Evolutionary conservation across 2,113 vertebrate genomes (phyloP).

Genomic region (Xiphophorus hellerii): DNA sequence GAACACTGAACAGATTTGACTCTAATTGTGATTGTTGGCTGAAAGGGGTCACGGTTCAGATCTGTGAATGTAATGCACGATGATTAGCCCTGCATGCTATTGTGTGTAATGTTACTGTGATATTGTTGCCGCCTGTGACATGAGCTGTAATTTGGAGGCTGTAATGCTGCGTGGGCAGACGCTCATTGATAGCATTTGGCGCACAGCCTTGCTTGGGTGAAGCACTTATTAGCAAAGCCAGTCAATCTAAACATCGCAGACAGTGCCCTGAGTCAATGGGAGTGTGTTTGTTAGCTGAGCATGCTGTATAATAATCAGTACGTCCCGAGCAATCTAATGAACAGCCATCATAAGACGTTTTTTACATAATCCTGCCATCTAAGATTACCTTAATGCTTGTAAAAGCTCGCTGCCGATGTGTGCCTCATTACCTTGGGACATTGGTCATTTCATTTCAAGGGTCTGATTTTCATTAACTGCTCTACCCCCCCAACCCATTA

Average conservation of each 20-base stretch:
- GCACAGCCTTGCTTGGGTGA: slow-evolving; percentile 52
- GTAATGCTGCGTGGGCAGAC: slow-evolving; percentile 56
- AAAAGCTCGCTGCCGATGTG: slow-evolving; percentile 62
- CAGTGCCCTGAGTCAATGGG: slow-evolving; percentile 49
- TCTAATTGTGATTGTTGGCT: slow-evolving; percentile 56
- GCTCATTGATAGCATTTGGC: slow-evolving; percentile 68
- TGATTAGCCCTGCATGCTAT: slow-evolving; percentile 63
- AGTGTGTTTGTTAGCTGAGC: slow-evolving; percentile 65
- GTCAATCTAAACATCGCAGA: slow-evolving; percentile 66
- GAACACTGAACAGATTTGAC: slow-evolving; percentile 45
- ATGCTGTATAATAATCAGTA: slow-evolving; percentile 59
- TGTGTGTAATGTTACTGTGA: slow-evolving; percentile 51
- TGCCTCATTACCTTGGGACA: slow-evolving; percentile 78
- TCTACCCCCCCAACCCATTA: slow-evolving; percentile 68
- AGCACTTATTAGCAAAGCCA: slow-evolving; percentile 52
- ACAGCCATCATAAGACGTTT: slow-evolving; percentile 70
- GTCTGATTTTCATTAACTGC: slow-evolving; percentile 81
- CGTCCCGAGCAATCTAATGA: slow-evolving; percentile 66
- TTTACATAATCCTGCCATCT: slow-evolving; percentile 75
- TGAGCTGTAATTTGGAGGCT: slow-evolving; percentile 58
- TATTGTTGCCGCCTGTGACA: slow-evolving; percentile 58
- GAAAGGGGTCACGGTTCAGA: slow-evolving; percentile 56
- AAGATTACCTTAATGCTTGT: slow-evolving; percentile 76
- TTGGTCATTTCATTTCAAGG: slow-evolving; percentile 82
- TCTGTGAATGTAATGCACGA: slow-evolving; percentile 43